Evolutionary conservation across 2,113 vertebrate species (phyloP), one percentile per base, ranked within the genome.

Genomic region (Cyanoderma ruficeps): DNA sequence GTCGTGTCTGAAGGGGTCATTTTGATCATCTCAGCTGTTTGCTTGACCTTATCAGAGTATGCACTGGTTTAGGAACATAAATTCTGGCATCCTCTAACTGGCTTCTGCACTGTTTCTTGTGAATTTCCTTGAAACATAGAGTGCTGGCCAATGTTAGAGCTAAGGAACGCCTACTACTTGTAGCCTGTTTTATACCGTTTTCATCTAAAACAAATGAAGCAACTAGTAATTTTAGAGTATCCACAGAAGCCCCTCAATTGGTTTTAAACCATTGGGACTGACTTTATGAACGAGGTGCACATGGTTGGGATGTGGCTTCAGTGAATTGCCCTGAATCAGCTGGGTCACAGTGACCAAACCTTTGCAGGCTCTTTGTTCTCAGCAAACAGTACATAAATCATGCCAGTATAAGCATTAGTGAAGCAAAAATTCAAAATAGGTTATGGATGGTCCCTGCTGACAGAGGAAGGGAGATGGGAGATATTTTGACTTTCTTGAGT

Each of bases 321-420:
- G 68, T 89, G 59, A 87, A 23, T 59, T 94, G 47, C 60, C 35
- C 19, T 75, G 64, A 91, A 59, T 89, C 52, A 94, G 14, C 42
- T 86, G 68, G 72, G 47, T 83, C 85, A 16, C 0, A 4, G 57
- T 92, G 83, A 87, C 64, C 72, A 83, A 55, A 91, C 21, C 20
- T 87, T 95, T 89, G 35, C 30, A 70, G 47, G 23, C 52, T 75
- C 77, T 80, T 92, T 55, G 42, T 87, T 77, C 52, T 39, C 42
- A 70, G 55, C 56, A 91, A 89, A 89, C 50, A 63, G 68, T 30
- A 87, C 69, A 89, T 84, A 89, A 94, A 81, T 95, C 64, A 81
- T 63, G 68, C 78, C 64, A 30, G 15, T 53, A 39, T 72, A 77
- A 83, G 77, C 33, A 16, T 63, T 41, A 91, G 33, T 70, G 77